Base-by-base conservation (phyloP, 2,888 invertebrate genomes). In the Bugula neritina region DNA sequence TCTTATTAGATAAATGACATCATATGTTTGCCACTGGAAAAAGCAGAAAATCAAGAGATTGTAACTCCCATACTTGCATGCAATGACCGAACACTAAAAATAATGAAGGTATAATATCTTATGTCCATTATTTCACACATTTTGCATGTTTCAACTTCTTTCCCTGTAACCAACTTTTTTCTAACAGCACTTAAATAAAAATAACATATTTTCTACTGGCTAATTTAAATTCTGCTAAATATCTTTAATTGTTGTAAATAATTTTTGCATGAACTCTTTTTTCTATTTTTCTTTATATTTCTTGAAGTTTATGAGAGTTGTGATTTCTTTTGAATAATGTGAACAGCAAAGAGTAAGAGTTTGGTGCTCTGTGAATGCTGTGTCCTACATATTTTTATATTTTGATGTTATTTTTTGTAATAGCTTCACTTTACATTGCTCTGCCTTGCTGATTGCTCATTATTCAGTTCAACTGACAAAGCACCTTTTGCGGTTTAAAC, bases 31-130 rank as follows among this genome's bases (percentile, higher is more conserved):
- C 89, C 89, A 13, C 84, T 78, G 27, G 78, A 79, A 27, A 78
- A 77, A 71, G 72, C 79, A 29, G 78, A 82, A 21, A 5, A n/a
- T 5, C 52, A 10, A 23, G 70, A 70, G n/a, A 82, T 82, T 10
- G 77, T 85, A 52, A 85, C 85, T 0, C 89, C 92, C 1, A 87
- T 94, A 21, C 86, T 94, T 34, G 90, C 93, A 1, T 91, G 93
- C 78, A 90, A 91, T 77, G 93, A 94, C 79, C 87, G 93, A 79
- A 90, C 91, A 74, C 87, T 92, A 17, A 86, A 90, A 75, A 87
- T 92, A 29, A 83, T 94, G 73, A 90, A 91, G 82, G 84, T 83
- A 43, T 10, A n/a, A n/a, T n/a, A n/a, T n/a, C n/a, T 17, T 43
- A 5, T 74, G 55, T 43, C 5, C 43, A 43, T 17, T 17, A 17